Percentiles rank a stretch among this genome's conserved stretches.
phyloP scores from a whole-genome alignment of 2,888 invertebrate species.

The Amiota communis region DNA sequence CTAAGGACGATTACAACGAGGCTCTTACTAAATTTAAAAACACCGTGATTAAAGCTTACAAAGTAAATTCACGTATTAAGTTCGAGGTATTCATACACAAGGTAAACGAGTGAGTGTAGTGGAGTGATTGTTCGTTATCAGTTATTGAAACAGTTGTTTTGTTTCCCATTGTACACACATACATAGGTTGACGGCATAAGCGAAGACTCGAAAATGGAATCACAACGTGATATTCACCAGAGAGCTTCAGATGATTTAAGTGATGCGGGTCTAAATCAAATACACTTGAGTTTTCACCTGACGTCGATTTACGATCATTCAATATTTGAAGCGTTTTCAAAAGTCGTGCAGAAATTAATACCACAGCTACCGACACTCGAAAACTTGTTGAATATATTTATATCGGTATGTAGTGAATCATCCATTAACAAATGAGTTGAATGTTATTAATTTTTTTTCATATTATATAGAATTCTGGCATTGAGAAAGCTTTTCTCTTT shows the following conservation, averaged over 20 bases:
- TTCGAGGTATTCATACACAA: conserved; percentile 99
- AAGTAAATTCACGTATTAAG: conserved; percentile 95
- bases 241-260: conserved; percentile 94
- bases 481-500: conserved; percentile 99
- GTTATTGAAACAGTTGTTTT: conserved; percentile 3
- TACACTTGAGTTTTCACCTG: conserved; percentile 94
- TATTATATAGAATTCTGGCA: conserved; percentile 92
- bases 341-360: conserved; percentile 99
- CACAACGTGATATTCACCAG: conserved; percentile 98
- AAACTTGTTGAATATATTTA: conserved; percentile 94
- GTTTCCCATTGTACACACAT: conserved; percentile 17
- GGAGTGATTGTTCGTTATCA: neutral
- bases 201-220: conserved; percentile 99
- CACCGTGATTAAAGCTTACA: conserved; percentile 95
- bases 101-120: conserved; percentile 69
- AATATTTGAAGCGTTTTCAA: conserved; percentile 99
- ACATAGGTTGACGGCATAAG: conserved; percentile 93
- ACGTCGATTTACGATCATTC: conserved; percentile 99
- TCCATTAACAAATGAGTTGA: neutral
- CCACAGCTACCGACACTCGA: conserved; percentile 97
- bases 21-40: conserved; percentile 93
- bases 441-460: neutral
- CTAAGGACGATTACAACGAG: conserved; percentile 98
- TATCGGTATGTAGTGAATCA: conserved; percentile 14
- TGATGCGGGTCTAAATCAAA: conserved; percentile 90